A percentile compares a stretch with the other conserved stretches of the same genome.
These are phyloP conservation scores for Hanleya hanleyi DNA, from an alignment of 2,888 invertebrate genomes.

Conservation along the genomic window DNA sequence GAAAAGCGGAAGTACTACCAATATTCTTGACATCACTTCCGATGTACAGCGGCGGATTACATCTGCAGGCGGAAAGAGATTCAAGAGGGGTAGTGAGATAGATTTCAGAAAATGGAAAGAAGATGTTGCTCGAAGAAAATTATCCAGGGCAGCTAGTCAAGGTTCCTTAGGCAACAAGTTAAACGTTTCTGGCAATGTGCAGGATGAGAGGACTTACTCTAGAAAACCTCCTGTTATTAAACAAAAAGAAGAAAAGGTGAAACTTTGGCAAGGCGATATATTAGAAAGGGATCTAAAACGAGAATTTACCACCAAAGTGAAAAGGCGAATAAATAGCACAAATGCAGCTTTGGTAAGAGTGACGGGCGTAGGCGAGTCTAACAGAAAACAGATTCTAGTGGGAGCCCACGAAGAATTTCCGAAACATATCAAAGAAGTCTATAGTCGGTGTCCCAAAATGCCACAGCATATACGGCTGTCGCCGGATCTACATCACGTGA, in stretches of 20 bases:
- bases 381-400: conserved; percentile 35
- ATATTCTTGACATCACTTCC: conserved; percentile 20
- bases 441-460: conserved; percentile 52
- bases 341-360: conserved; percentile 48
- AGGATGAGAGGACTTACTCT: conserved; percentile 7
- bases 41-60: conserved; percentile 16
- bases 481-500: conserved; percentile 60
- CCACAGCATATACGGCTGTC: conserved; percentile 63
- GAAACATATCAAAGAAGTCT: conserved; percentile 53
- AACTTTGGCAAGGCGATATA: conserved; percentile 57
- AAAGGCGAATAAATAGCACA: conserved; percentile 46
- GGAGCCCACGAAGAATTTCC: conserved; percentile 54
- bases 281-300: conserved; percentile 56
- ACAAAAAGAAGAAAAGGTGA: conserved; percentile 31
- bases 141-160: background rate
- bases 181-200: background rate
- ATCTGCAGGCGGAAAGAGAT: conserved; percentile 40
- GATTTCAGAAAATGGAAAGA: conserved; percentile 49
- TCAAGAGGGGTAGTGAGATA: conserved; percentile 34
- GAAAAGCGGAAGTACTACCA: conserved; percentile 44
- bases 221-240: conserved; percentile 17
- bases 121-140: background rate
- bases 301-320: conserved; percentile 49
- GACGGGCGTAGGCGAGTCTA: conserved; percentile 57
- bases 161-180: background rate